phyloP scores from a whole-genome alignment of 2,113 vertebrate species.

The Coracopsis vasa region DNA sequence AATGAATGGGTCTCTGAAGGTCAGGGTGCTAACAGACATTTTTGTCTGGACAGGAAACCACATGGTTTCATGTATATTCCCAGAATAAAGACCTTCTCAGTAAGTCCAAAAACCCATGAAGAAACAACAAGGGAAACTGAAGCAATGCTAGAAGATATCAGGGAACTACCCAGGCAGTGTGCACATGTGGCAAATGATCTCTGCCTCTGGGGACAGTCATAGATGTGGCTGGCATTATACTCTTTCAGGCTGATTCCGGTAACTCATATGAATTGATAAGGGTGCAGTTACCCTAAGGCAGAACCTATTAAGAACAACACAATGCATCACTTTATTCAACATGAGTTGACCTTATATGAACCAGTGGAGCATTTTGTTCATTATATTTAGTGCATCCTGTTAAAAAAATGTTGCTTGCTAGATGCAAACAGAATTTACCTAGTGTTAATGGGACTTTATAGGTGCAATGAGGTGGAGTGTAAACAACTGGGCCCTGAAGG shows the following conservation, averaged over 20 bases:
- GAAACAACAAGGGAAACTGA: background rate
- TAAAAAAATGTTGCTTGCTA: background rate
- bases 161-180: background rate
- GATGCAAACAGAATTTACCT: background rate
- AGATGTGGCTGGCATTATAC: rapidly evolving
- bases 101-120: background rate
- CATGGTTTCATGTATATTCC: rapidly evolving
- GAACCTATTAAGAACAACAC: background rate
- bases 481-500: background rate
- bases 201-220: background rate
- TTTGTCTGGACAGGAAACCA: background rate
- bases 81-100: background rate
- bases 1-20: background rate
- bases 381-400: background rate
- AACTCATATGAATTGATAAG: background rate
- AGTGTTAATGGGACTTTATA: background rate
- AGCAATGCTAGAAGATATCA: background rate
- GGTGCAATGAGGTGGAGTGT: background rate
- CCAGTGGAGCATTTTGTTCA: background rate
- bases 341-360: background rate
- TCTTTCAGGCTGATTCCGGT: background rate
- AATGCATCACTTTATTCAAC: background rate
- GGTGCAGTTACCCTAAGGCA: background rate
- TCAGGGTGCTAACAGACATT: background rate
- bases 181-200: background rate